phyloP scores from a whole-genome alignment of 1,140 invertebrate species.

The Trachymyrmex cornetzi region DNA sequence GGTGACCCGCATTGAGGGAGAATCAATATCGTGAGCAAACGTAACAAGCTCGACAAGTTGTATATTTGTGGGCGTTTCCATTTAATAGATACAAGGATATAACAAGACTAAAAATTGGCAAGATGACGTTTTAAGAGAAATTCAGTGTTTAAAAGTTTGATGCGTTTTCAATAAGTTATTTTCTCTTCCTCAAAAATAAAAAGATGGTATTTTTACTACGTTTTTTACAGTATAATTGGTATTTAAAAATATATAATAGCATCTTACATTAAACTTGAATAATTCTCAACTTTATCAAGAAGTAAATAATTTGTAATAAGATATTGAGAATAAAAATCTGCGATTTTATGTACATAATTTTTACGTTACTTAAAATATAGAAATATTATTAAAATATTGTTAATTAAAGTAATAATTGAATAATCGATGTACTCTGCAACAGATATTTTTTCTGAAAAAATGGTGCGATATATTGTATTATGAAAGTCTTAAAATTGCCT shows the following conservation, averaged over 20 bases:
- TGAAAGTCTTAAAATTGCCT: neutral
- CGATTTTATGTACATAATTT: neutral
- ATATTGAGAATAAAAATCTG: neutral
- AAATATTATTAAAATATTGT: neutral
- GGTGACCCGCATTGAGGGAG: slow-evolving; percentile 36
- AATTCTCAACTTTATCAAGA: neutral
- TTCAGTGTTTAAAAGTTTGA: neutral
- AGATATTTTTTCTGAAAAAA: slow-evolving; percentile 1
- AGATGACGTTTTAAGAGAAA: neutral
- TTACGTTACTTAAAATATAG: neutral
- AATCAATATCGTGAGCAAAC: slow-evolving; percentile 40
- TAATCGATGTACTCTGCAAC: neutral
- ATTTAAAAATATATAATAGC: neutral
- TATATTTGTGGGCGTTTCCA: slow-evolving; percentile 19
- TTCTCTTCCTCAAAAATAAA: neutral
- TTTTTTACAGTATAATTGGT: neutral
- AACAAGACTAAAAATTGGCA: neutral
- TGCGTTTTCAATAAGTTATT: neutral
- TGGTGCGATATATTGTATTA: neutral
- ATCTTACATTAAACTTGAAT: neutral
- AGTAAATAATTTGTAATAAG: neutral
- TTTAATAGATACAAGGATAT: slow-evolving; percentile 18
- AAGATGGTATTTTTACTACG: neutral
- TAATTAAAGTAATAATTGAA: slow-evolving; percentile 3
- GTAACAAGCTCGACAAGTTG: slow-evolving; percentile 35